phyloP scores from a whole-genome alignment of 2,888 invertebrate genomes.

The Melieria picta region DNA sequence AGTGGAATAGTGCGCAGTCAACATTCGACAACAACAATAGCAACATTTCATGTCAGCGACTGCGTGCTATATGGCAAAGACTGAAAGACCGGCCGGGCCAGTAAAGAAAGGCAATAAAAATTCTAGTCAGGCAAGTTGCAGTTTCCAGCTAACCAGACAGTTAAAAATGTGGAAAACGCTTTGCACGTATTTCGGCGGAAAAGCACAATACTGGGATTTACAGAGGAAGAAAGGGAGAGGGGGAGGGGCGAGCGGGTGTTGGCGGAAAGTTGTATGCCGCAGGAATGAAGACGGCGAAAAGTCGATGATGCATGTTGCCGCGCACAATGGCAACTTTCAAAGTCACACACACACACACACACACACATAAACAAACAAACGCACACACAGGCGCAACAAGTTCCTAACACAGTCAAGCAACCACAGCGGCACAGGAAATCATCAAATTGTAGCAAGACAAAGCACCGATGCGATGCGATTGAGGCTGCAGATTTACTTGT shows the following conservation, averaged over 20 bases:
- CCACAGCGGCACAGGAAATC: constrained; percentile 58
- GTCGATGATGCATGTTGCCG: constrained; percentile 2
- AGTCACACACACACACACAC: not conserved
- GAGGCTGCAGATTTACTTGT: too few species aligned
- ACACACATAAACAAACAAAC: not conserved
- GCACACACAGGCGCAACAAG: constrained; percentile 53
- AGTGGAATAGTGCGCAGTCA: too few species aligned
- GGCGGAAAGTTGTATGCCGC: not conserved
- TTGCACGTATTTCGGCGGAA: too few species aligned
- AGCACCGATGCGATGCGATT: not conserved
- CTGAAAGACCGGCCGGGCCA: too few species aligned
- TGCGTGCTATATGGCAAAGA: too few species aligned
- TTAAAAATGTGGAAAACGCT: too few species aligned
- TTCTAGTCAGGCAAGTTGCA: too few species aligned
- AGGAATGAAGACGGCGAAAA: constrained; percentile 13
- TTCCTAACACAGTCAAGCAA: constrained; percentile 54
- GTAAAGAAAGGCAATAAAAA: too few species aligned
- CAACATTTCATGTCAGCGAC: too few species aligned
- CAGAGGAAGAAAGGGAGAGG: not conserved
- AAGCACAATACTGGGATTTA: not conserved
- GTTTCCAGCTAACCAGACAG: too few species aligned
- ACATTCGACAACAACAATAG: too few species aligned
- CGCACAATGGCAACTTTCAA: constrained; percentile 27
- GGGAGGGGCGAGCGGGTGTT: not conserved
- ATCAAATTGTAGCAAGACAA: constrained; percentile 51